Evolutionary conservation across 2,888 invertebrate genomes (phyloP).

Genomic region (Drosophila meridiana): DNA sequence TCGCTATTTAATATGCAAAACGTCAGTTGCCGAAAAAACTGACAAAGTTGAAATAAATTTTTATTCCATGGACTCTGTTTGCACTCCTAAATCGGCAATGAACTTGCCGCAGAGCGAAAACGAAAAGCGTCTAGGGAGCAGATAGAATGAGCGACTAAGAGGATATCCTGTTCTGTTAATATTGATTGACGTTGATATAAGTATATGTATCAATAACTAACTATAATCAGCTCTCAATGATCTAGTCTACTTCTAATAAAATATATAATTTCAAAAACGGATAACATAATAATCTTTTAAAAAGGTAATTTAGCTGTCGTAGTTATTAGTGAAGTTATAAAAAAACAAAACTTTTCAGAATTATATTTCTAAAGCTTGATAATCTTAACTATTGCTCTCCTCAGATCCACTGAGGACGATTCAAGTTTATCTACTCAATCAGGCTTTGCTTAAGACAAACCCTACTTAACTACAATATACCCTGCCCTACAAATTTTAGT

Average conservation of each 20-base stretch:
- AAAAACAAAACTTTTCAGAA: too few relatives aligned
- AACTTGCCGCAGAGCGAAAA: constrained; percentile 71
- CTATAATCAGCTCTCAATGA: not conserved
- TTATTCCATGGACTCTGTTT: constrained; percentile 75
- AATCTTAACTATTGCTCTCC: not conserved
- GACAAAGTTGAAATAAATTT: constrained; percentile 80
- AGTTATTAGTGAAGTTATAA: too few relatives aligned
- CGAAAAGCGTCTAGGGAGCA: constrained; percentile 17
- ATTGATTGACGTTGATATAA: not conserved
- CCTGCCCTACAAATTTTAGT: not conserved
- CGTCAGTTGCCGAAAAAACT: constrained; percentile 72
- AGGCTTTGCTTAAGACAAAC: not conserved
- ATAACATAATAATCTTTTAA: too few relatives aligned
- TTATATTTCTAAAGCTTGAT: too few relatives aligned
- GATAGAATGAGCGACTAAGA: not conserved
- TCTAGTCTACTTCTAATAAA: not conserved
- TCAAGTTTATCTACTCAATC: too few relatives aligned
- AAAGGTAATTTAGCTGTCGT: too few relatives aligned
- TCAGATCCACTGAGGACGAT: not conserved
- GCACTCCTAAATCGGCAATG: constrained; percentile 75
- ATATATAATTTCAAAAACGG: not conserved
- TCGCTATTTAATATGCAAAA: constrained; percentile 78
- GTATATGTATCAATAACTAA: not conserved
- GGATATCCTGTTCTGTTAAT: constrained; percentile 8
- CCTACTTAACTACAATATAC: not conserved